Evolutionary conservation across 2,113 vertebrate species (phyloP).

Genomic region (Pituophis catenifer): DNA sequence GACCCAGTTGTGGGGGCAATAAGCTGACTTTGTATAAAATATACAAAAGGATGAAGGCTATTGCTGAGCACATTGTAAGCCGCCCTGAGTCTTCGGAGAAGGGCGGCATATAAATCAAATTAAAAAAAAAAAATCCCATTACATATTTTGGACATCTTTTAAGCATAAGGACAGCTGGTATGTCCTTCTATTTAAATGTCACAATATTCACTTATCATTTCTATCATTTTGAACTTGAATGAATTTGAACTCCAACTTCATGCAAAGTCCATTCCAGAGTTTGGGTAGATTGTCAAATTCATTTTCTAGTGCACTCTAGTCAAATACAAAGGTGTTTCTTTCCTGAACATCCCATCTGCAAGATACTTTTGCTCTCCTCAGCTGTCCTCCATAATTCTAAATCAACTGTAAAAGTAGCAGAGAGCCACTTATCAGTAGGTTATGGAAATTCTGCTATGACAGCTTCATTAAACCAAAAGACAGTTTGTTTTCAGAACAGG

Average conservation of each 20-base stretch:
- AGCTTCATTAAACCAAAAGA: background rate
- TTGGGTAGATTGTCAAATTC: background rate
- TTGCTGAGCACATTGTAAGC: too few species aligned
- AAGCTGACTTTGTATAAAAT: too few species aligned
- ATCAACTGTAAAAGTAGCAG: background rate
- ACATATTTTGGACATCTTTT: background rate
- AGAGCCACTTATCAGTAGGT: background rate
- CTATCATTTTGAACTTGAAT: background rate
- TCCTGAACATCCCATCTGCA: background rate
- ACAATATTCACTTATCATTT: background rate
- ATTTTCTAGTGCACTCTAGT: background rate
- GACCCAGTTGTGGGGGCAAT: too few species aligned
- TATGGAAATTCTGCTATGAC: background rate
- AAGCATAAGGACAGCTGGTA: background rate
- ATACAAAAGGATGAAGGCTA: too few species aligned
- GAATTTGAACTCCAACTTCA: background rate
- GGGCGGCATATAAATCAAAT: too few species aligned
- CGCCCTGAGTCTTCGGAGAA: too few species aligned
- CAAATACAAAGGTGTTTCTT: background rate
- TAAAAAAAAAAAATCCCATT: too few species aligned
- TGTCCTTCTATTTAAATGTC: background rate
- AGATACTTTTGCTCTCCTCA: background rate
- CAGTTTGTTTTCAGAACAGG: background rate
- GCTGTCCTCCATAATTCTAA: background rate
- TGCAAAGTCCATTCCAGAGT: background rate